These are phyloP conservation scores for Megatriorchis doriae DNA, from an alignment of 2,113 vertebrate species.

Conservation along the genomic window DNA sequence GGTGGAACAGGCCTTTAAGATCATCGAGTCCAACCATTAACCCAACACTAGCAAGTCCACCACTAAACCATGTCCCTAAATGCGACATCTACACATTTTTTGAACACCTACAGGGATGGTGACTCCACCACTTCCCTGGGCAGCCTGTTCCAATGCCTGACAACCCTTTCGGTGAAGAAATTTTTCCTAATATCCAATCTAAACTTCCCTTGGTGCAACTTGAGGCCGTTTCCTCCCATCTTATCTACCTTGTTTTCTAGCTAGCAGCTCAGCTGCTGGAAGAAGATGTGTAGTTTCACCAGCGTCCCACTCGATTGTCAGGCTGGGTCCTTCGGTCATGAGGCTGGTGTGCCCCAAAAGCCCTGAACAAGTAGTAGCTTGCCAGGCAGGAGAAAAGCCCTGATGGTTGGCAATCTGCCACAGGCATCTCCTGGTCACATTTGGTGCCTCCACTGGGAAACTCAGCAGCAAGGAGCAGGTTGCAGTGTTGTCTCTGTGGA, in stretches of 20 bases:
- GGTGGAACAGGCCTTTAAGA: background rate
- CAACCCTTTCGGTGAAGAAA: background rate
- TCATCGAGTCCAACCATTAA: background rate
- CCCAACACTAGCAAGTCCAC: background rate
- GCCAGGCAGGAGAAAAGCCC: background rate
- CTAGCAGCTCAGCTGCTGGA: background rate
- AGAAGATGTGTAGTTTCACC: background rate
- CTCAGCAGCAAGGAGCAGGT: background rate
- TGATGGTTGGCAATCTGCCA: background rate
- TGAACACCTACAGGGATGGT: background rate
- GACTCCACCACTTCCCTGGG: background rate
- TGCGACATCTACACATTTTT: background rate
- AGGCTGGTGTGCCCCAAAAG: background rate
- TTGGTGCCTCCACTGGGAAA: background rate
- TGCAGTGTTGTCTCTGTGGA: accelerated
- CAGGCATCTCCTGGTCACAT: background rate
- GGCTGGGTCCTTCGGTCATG: accelerated
- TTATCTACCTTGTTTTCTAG: background rate
- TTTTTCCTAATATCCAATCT: background rate
- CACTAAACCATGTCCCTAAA: background rate
- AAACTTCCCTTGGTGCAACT: background rate
- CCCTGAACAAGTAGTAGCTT: background rate
- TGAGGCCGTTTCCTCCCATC: background rate
- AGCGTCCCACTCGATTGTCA: background rate
- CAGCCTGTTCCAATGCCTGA: background rate